Evolutionary conservation across 2,113 vertebrate species (phyloP).

Genomic region (Nesogale talazaci): DNA sequence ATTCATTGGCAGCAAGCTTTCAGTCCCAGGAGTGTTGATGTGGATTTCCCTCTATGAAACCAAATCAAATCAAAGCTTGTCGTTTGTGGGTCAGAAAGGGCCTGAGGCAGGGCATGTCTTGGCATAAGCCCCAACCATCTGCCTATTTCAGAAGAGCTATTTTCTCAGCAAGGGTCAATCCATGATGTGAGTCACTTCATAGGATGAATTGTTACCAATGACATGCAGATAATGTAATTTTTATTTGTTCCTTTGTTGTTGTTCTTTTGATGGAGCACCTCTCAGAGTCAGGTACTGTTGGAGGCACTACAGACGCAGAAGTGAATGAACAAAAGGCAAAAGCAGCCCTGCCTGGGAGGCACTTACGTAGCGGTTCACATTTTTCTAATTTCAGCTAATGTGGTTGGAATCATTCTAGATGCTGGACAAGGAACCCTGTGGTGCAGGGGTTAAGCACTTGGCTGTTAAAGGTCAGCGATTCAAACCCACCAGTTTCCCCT

Average conservation of each 20-base stretch:
- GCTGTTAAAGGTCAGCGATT: not conserved
- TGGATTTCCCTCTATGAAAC: slow-evolving; percentile 3
- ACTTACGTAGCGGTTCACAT: not conserved
- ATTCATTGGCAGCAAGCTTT: not conserved
- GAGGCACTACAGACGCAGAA: not conserved
- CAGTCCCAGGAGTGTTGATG: slow-evolving; percentile 20
- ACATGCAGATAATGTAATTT: not conserved
- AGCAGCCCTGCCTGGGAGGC: not conserved
- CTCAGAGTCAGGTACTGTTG: not conserved
- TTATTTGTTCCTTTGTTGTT: not conserved
- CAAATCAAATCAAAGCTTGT: not conserved
- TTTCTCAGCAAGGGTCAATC: not conserved
- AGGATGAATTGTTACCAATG: slow-evolving; percentile 30
- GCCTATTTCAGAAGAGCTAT: slow-evolving; percentile 16
- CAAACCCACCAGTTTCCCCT: not conserved
- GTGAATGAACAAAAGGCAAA: not conserved
- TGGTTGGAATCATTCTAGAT: not conserved
- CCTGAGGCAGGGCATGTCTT: not conserved
- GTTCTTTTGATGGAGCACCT: not conserved
- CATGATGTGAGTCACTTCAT: slow-evolving; percentile 10
- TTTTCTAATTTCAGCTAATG: not conserved
- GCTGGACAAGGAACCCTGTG: not conserved
- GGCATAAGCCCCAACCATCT: slow-evolving; percentile 46
- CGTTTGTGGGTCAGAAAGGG: slow-evolving; percentile 45
- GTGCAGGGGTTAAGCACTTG: not conserved